Conservation (phyloP, 2,888 invertebrate genomes). For the Didymodactylos carnosus region DNA sequence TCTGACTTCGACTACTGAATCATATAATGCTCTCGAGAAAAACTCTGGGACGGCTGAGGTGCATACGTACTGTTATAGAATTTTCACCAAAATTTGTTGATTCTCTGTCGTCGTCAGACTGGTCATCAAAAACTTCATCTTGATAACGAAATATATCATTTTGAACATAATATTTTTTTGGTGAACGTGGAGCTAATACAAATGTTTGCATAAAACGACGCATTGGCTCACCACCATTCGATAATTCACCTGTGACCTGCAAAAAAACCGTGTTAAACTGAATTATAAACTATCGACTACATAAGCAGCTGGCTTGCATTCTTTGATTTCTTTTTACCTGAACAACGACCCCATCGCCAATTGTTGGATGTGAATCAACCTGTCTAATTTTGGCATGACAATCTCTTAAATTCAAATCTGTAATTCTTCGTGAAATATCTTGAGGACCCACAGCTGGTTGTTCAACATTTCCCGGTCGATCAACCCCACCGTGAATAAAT, state of each 20-base stretch:
- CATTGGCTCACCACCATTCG: conserved; percentile 87
- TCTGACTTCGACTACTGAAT: too few species aligned
- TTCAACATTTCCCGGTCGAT: conserved; percentile 50
- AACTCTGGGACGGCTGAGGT: too few species aligned
- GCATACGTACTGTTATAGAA: too few species aligned
- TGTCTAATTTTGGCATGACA: conserved; percentile 93
- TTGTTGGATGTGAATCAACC: conserved; percentile 80
- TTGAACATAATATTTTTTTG: conserved; percentile 92
- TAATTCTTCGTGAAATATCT: conserved; percentile 82
- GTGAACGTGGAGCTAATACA: conserved; percentile 74
- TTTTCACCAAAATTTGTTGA: too few species aligned
- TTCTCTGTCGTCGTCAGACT: conserved; percentile 6
- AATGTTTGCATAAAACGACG: conserved; percentile 92
- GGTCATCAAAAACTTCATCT: conserved; percentile 50
- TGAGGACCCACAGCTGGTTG: conserved; percentile 40
- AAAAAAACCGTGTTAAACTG: too few species aligned
- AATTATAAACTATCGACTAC: too few species aligned
- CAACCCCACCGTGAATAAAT: conserved; percentile 78
- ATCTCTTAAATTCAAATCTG: conserved; percentile 78
- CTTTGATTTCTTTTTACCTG: too few species aligned
- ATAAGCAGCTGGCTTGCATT: too few species aligned
- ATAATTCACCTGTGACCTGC: conserved; percentile 65
- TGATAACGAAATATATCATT: conserved; percentile 97
- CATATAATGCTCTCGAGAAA: too few species aligned
- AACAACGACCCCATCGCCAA: conserved; percentile 79